These are phyloP conservation scores for Drepana arcuata DNA, from an alignment of 1,140 invertebrate genomes.

Conservation along the genomic window DNA sequence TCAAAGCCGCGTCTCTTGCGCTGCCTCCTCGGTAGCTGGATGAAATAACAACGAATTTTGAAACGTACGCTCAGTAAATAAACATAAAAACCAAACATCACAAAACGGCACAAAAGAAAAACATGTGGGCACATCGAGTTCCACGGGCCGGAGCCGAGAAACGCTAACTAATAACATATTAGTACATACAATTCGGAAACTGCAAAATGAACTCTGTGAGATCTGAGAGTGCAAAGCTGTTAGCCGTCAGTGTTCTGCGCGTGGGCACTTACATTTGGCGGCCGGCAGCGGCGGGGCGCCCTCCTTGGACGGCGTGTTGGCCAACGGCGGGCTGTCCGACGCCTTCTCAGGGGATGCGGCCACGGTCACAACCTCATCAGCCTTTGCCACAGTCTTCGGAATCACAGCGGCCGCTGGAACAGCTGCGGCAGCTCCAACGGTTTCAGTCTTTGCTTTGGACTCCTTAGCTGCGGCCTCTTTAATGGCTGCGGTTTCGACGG, in stretches of 20 bases:
- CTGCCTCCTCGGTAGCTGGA: slow-evolving; percentile 71
- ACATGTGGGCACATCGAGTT: slow-evolving; percentile 29
- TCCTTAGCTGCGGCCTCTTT: slow-evolving; percentile 11
- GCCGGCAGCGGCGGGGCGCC: slow-evolving; percentile 34
- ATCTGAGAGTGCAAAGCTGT: slow-evolving; percentile 58
- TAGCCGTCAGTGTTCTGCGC: slow-evolving; percentile 23
- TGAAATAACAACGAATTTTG: slow-evolving; percentile 72
- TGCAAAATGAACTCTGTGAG: slow-evolving; percentile 64
- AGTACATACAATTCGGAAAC: slow-evolving; percentile 63
- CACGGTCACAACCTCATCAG: no score
- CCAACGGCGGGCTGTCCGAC: slow-evolving; percentile 52
- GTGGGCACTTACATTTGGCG: slow-evolving; percentile 59
- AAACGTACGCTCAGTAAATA: slow-evolving; percentile 63
- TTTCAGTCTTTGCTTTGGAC: slow-evolving; percentile 27
- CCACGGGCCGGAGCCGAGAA: slow-evolving; percentile 13
- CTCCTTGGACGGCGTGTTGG: slow-evolving; percentile 52
- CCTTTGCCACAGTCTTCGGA: slow-evolving; percentile 17
- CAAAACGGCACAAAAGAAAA: slow-evolving; percentile 69
- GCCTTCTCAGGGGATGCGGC: no score
- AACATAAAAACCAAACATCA: slow-evolving; percentile 67
- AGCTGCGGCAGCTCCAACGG: slow-evolving; percentile 7
- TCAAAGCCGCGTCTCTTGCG: slow-evolving; percentile 73
- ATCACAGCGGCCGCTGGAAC: slow-evolving; percentile 24
- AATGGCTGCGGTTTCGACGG: slow-evolving; percentile 10
- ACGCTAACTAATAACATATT: slow-evolving; percentile 33